These are phyloP conservation scores for Hippoglossus stenolepis DNA, from an alignment of 2,113 vertebrate genomes.

Conservation along the genomic window DNA sequence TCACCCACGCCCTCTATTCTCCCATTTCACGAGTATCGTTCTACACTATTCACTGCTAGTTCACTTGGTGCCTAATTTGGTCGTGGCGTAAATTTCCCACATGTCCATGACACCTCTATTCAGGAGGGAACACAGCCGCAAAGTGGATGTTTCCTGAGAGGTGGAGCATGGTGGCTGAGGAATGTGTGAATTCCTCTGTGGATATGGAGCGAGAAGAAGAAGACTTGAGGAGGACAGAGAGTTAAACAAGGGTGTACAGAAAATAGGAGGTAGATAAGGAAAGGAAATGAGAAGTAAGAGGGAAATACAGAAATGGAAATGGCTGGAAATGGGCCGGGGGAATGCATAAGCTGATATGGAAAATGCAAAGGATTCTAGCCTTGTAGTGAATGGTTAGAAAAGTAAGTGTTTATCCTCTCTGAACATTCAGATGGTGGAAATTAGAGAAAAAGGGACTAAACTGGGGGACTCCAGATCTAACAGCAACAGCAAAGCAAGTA, in stretches of 20 bases:
- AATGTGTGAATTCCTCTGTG: constrained; percentile 66
- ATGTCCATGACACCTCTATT: constrained; percentile 24
- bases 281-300: background rate
- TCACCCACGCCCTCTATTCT: constrained; percentile 6
- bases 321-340: too few species aligned
- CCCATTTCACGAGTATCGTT: constrained; percentile 16
- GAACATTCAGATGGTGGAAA: background rate
- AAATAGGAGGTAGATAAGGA: constrained; percentile 2
- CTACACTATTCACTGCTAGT: background rate
- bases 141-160: constrained; percentile 62
- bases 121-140: constrained; percentile 25
- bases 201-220: constrained; percentile 28
- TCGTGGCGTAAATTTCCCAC: constrained; percentile 32
- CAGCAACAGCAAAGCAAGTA: too few species aligned
- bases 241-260: background rate
- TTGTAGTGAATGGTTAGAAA: constrained; percentile 13
- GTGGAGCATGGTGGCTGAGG: constrained; percentile 42
- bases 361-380: background rate
- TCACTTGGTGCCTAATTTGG: background rate
- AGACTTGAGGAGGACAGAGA: background rate
- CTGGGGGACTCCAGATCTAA: background rate
- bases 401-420: too few species aligned
- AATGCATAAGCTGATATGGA: too few species aligned
- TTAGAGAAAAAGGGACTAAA: background rate
- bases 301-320: too few species aligned